Conservation (phyloP, 2,888 invertebrate species). For the Lagria hirta region DNA sequence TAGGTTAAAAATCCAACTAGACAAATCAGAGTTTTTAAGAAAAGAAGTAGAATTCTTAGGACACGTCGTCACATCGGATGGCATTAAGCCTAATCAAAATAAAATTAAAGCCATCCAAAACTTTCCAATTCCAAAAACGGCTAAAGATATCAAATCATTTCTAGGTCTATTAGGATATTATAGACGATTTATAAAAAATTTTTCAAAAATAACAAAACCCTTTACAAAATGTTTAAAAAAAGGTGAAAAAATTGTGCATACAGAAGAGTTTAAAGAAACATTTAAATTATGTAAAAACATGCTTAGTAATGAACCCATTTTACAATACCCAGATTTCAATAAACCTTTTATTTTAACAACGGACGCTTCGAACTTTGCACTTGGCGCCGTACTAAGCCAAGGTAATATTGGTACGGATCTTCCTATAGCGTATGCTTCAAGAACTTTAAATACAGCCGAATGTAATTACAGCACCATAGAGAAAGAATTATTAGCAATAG, state of each 20-base stretch:
- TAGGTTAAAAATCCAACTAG: slow-evolving; percentile 22
- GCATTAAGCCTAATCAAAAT: not conserved
- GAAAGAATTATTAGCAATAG: slow-evolving; percentile 9
- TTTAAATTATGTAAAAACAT: slow-evolving; percentile 31
- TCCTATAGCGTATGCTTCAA: slow-evolving; percentile 3
- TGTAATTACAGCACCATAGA: slow-evolving; percentile 7
- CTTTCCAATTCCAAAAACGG: not conserved
- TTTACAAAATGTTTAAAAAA: slow-evolving; percentile 3
- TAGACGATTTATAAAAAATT: slow-evolving; percentile 1
- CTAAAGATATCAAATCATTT: not conserved
- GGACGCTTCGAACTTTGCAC: slow-evolving; percentile 38
- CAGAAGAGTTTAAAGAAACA: slow-evolving; percentile 22
- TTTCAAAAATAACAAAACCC: not conserved
- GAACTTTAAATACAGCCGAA: slow-evolving; percentile 4
- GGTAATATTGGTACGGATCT: not conserved
- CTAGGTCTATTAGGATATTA: slow-evolving; percentile 2
- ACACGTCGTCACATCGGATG: not conserved
- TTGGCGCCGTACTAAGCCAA: slow-evolving; percentile 40
- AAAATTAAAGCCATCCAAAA: slow-evolving; percentile 3
- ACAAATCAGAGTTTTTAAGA: slow-evolving; percentile 1
- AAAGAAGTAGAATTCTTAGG: not conserved
- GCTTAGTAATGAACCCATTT: slow-evolving; percentile 25
- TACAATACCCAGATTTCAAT: slow-evolving; percentile 41
- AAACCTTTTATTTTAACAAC: slow-evolving; percentile 38
- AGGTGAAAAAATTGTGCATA: slow-evolving; percentile 1